Evolutionary conservation across 2,888 invertebrate species (phyloP), one percentile per base, ranked within the genome.

Genomic region (Leptinotarsa rubiginosa): DNA sequence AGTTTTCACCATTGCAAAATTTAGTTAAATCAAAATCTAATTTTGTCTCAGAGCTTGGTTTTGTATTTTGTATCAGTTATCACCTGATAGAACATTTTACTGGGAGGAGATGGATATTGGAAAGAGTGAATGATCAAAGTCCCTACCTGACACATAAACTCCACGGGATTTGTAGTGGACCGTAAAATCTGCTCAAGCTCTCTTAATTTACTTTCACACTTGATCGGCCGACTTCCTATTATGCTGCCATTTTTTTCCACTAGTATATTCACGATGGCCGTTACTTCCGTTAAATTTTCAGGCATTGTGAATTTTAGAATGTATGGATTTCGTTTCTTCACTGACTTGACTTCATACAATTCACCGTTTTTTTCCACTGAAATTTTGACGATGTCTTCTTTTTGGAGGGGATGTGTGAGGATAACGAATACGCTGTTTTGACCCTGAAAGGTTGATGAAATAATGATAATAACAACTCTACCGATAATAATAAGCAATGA

Each of bases 231-330:
- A 62, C 93, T 91, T 0, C 96, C 96, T 25, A 96, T 89, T 5
- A 94, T 91, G 83, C 92, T 92, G 3, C 95, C 95, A 84, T 96
- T 96, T 85, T 94, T 94, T 84, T 93, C 93, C 56, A 96, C 93
- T 64, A 94, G 91, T 47, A 96, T 92, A 86, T 94, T 94, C 16
- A 96, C 93, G 83, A 95, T 90, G 88, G 94, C 94, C 2, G 95
- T 96, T 1, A 94, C 93, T 85, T 95, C 95, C 81, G 95, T 91
- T 84, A 95, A 94, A 71, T 92, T 91, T 81, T 95, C 95, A 81
- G 96, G 96, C 86, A 96, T 93, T 80, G 93, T 92, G 86, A 96
- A 95, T 85, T 95, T 95, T 65, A 96, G 87, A 0, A 95, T 94
- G 84, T 94, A 96, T 0, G 96, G 96, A 88, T 96, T 96, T 80